Evolutionary conservation across 2,113 vertebrate genomes (phyloP).

Genomic region (Speoplatyrhinus poulsoni): DNA sequence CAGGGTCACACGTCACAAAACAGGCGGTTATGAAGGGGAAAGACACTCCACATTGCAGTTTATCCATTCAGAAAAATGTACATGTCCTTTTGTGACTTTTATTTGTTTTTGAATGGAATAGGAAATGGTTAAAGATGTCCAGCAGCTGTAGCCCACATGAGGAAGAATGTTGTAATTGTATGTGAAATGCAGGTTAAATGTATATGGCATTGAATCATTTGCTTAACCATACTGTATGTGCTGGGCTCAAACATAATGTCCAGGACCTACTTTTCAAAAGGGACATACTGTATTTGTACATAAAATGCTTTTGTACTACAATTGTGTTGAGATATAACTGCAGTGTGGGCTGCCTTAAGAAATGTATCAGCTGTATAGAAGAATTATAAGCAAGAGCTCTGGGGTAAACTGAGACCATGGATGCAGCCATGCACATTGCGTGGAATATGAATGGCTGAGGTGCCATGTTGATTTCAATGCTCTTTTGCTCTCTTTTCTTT

Average conservation of each 20-base stretch:
- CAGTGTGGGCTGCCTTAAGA: not conserved
- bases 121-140: too few relatives aligned
- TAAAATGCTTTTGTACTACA: too few relatives aligned
- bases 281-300: too few relatives aligned
- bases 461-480: slow-evolving; percentile 28
- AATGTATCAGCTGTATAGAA: slow-evolving; percentile 17
- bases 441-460: slow-evolving; percentile 69
- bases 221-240: too few relatives aligned
- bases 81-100: not conserved
- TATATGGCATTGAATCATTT: too few relatives aligned
- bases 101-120: not conserved
- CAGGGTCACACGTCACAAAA: slow-evolving; percentile 26
- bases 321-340: not conserved
- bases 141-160: too few relatives aligned
- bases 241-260: too few relatives aligned
- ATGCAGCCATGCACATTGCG: slow-evolving; percentile 82
- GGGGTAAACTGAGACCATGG: slow-evolving; percentile 40
- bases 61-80: not conserved
- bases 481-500: slow-evolving; percentile 19
- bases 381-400: slow-evolving; percentile 52
- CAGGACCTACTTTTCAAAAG: too few relatives aligned
- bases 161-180: too few relatives aligned
- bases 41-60: not conserved
- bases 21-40: slow-evolving; percentile 45
- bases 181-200: too few relatives aligned